These are phyloP conservation scores for Seira ritae DNA, from an alignment of 2,888 invertebrate species.

Conservation along the genomic window DNA sequence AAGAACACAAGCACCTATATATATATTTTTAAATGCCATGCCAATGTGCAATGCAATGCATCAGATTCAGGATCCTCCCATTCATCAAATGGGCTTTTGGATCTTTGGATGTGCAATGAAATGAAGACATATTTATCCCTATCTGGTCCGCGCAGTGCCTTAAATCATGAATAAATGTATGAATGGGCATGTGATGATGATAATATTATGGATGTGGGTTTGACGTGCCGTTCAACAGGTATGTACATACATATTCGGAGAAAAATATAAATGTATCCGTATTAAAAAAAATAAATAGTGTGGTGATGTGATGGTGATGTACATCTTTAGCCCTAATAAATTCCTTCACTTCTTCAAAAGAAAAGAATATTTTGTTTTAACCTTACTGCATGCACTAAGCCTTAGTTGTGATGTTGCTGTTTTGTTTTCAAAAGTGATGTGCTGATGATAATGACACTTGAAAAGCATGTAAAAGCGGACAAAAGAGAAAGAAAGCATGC, in stretches of 20 bases:
- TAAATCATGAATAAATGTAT: conserved; percentile 55
- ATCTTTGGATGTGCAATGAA: neutral
- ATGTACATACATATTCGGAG: conserved; percentile 27
- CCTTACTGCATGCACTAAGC: neutral
- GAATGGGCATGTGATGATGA: conserved; percentile 38
- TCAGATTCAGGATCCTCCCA: too few species aligned
- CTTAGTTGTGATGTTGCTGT: neutral
- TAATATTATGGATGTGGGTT: conserved; percentile 57
- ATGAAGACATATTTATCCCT: conserved; percentile 18
- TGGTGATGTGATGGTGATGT: conserved; percentile 16
- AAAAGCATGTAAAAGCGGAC: neutral
- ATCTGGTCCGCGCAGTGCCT: too few species aligned
- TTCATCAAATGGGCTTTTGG: neutral
- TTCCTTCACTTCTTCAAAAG: neutral
- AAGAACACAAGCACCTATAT: too few species aligned
- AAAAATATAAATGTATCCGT: conserved; percentile 35
- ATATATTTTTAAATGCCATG: too few species aligned
- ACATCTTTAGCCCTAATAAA: conserved; percentile 35
- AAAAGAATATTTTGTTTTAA: neutral
- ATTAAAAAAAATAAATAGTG: conserved; percentile 13
- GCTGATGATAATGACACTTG: neutral
- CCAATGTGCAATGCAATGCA: too few species aligned
- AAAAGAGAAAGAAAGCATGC: conserved; percentile 10
- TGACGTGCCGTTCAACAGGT: conserved; percentile 54
- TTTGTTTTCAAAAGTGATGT: neutral